Evolutionary conservation across 2,113 vertebrate genomes (phyloP).

Genomic region (Paradisaea rubra): DNA sequence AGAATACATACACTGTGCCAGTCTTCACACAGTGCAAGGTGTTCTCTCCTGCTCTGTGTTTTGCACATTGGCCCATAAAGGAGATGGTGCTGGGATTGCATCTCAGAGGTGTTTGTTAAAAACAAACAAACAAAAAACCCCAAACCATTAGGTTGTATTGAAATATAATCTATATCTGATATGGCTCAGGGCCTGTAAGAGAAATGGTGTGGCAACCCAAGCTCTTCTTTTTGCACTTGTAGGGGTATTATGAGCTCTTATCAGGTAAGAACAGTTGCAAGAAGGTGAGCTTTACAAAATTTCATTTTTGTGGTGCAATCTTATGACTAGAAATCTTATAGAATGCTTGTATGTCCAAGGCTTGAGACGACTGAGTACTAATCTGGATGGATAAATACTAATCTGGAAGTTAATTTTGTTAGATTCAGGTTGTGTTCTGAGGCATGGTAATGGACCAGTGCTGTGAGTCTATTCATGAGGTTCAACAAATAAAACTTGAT

Average conservation of each 20-base stretch:
- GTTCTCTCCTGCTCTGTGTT: background rate
- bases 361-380: background rate
- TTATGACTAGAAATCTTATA: background rate
- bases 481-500: background rate
- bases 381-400: background rate
- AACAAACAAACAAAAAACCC: background rate
- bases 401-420: background rate
- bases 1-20: background rate
- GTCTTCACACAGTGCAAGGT: background rate
- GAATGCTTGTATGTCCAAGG: background rate
- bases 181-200: background rate
- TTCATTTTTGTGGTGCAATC: background rate
- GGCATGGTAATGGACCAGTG: background rate
- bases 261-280: background rate
- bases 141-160: background rate
- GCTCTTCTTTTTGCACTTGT: background rate
- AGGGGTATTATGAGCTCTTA: background rate
- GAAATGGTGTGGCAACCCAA: background rate
- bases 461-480: background rate
- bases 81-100: background rate
- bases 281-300: background rate
- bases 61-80: background rate
- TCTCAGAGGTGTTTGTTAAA: background rate
- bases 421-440: background rate
- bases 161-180: background rate